phyloP scores from a whole-genome alignment of 64 coral and sea anemone species.

The Stylophora pistillata region DNA sequence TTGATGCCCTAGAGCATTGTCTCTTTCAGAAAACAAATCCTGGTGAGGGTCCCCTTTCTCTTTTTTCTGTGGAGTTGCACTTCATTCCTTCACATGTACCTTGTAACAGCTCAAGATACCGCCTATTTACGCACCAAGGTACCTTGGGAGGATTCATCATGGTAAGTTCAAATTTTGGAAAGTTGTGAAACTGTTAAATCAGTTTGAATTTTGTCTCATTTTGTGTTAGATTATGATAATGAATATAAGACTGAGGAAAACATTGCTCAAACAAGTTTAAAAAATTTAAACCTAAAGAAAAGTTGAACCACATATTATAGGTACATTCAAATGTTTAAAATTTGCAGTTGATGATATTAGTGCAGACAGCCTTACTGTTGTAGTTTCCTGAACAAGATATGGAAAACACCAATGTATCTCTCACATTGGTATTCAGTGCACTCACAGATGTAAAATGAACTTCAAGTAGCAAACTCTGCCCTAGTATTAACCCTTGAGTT shows the following conservation, averaged over 20 bases:
- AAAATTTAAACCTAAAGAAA: neutral
- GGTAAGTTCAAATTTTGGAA: neutral
- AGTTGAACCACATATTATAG: neutral
- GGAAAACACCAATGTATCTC: too few relatives aligned
- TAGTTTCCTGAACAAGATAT: too few relatives aligned
- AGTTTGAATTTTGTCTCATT: neutral
- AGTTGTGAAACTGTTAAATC: neutral
- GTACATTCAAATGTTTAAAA: too few relatives aligned
- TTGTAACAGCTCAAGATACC: conserved; percentile 30
- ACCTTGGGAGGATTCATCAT: conserved; percentile 13
- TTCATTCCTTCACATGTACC: conserved; percentile 30
- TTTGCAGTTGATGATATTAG: too few relatives aligned
- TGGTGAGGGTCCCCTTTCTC: neutral
- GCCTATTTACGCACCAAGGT: conserved; percentile 56
- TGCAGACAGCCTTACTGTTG: too few relatives aligned
- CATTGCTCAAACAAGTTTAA: too few relatives aligned
- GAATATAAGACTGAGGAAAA: too few relatives aligned
- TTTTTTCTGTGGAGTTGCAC: conserved; percentile 57
- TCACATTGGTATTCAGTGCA: too few relatives aligned
- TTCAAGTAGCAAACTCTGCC: too few relatives aligned
- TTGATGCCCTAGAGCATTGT: neutral
- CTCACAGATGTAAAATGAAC: too few relatives aligned
- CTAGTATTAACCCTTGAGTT: too few relatives aligned
- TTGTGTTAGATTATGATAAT: too few relatives aligned
- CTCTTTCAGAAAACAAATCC: conserved; percentile 29